Evolutionary conservation across 2,113 vertebrate genomes (phyloP).

Genomic region (Gnathonemus longibarbis): DNA sequence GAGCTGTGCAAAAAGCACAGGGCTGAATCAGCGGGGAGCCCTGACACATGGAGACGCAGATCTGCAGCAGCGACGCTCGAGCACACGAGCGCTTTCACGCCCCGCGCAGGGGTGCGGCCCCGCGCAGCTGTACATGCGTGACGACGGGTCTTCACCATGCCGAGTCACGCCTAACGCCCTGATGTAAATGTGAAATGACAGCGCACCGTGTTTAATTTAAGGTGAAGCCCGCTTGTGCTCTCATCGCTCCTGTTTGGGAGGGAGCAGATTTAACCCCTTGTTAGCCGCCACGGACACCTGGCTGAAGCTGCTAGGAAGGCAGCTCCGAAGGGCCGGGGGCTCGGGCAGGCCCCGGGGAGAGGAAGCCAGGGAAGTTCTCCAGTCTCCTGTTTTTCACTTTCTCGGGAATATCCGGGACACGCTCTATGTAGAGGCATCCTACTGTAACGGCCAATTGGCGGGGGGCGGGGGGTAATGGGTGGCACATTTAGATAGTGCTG

Average conservation of each 20-base stretch:
- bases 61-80: not conserved
- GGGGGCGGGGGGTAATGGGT: not conserved
- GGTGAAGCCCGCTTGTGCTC: not conserved
- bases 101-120: not conserved
- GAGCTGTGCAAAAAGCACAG: constrained; percentile 39
- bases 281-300: not conserved
- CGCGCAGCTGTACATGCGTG: not conserved
- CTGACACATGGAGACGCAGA: not conserved
- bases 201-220: not conserved
- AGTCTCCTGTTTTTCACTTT: constrained; percentile 10
- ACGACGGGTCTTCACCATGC: not conserved
- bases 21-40: constrained; percentile 1
- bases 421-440: constrained; percentile 10
- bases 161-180: not conserved
- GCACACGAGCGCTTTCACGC: not conserved
- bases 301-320: not conserved
- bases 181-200: not conserved
- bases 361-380: not conserved
- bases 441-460: not conserved
- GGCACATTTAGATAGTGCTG: not conserved
- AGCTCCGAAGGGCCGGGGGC: not conserved
- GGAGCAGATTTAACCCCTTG: not conserved
- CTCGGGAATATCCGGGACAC: constrained; percentile 21
- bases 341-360: not conserved
- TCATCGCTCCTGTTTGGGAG: not conserved